phyloP scores from a whole-genome alignment of 2,797 vertebrate genomes.

The Macroramphosus scolopax region DNA sequence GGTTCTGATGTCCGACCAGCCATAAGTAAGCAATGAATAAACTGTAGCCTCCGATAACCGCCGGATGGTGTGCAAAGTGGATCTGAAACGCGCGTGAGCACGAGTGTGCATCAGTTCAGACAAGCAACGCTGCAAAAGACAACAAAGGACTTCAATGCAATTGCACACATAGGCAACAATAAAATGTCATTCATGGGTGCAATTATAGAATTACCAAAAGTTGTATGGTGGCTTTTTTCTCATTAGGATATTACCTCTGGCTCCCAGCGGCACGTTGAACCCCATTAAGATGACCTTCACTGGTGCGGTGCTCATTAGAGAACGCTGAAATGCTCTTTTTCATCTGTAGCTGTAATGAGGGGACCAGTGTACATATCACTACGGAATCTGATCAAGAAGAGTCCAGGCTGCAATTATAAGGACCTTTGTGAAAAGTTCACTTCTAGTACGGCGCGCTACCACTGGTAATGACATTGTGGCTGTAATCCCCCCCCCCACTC shows the following conservation, averaged over 20 bases:
- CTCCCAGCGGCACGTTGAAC: slow-evolving; percentile 74
- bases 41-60: slow-evolving; percentile 73
- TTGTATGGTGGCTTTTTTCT: slow-evolving; percentile 64
- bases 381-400: slow-evolving; percentile 74
- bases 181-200: slow-evolving; percentile 60
- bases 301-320: slow-evolving; percentile 72
- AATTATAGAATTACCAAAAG: slow-evolving; percentile 67
- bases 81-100: slow-evolving; percentile 69
- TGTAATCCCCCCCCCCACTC: slow-evolving; percentile 69
- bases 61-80: slow-evolving; percentile 47
- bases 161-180: slow-evolving; percentile 49
- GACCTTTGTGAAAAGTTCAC: slow-evolving; percentile 83
- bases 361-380: slow-evolving; percentile 72
- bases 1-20: slow-evolving; percentile 60
- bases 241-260: slow-evolving; percentile 81
- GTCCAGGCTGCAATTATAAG: slow-evolving; percentile 75
- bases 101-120: slow-evolving; percentile 40
- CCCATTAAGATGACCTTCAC: slow-evolving; percentile 83
- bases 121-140: slow-evolving; percentile 64
- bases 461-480: slow-evolving; percentile 76
- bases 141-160: slow-evolving; percentile 65
- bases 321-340: slow-evolving; percentile 75
- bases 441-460: slow-evolving; percentile 77
- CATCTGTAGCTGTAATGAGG: slow-evolving; percentile 76
- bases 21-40: slow-evolving; percentile 73